Percentiles rank a stretch among this genome's conserved stretches.
These are phyloP conservation scores for Gonatopus flavifemur DNA, from an alignment of 1,140 invertebrate species.

Conservation along the genomic window DNA sequence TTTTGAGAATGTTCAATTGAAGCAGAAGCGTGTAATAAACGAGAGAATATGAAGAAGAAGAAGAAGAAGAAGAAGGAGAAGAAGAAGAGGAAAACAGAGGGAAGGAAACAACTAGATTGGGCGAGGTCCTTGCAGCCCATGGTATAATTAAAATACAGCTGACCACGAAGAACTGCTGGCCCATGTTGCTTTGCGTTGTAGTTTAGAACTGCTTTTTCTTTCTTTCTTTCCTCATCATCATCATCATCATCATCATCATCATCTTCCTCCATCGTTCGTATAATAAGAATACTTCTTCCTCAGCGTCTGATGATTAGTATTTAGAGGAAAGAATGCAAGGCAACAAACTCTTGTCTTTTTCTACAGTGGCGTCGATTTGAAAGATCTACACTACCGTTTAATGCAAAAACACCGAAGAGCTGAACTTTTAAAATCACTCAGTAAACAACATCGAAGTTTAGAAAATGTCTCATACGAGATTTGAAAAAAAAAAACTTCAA, in stretches of 20 bases:
- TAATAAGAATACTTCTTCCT: conserved; percentile 7
- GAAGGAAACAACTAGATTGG: conserved; percentile 33
- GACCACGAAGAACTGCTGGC: conserved; percentile 46
- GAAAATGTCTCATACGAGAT: too few relatives aligned
- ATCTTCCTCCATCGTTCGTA: conserved; percentile 10
- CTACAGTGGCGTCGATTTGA: too few relatives aligned
- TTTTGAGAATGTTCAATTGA: too few relatives aligned
- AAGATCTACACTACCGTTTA: too few relatives aligned
- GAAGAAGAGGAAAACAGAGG: conserved; percentile 13
- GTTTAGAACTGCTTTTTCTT: conserved; percentile 25
- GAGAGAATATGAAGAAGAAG: neutral
- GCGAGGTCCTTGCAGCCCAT: conserved; percentile 41
- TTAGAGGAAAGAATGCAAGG: too few relatives aligned
- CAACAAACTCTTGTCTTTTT: too few relatives aligned
- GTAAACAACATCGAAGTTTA: too few relatives aligned
- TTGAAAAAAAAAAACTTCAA: too few relatives aligned
- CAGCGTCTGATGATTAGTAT: conserved; percentile 36
- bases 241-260: conserved; percentile 15
- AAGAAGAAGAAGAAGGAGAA: conserved; percentile 21
- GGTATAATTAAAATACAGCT: conserved; percentile 57
- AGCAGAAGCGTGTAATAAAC: too few relatives aligned
- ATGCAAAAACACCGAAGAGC: too few relatives aligned
- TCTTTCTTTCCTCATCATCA: conserved; percentile 23
- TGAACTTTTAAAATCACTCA: too few relatives aligned
- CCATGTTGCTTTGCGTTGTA: conserved; percentile 27